Base-by-base conservation (phyloP, 2,888 invertebrate species). In the Sphecodes monilicornis region DNA sequence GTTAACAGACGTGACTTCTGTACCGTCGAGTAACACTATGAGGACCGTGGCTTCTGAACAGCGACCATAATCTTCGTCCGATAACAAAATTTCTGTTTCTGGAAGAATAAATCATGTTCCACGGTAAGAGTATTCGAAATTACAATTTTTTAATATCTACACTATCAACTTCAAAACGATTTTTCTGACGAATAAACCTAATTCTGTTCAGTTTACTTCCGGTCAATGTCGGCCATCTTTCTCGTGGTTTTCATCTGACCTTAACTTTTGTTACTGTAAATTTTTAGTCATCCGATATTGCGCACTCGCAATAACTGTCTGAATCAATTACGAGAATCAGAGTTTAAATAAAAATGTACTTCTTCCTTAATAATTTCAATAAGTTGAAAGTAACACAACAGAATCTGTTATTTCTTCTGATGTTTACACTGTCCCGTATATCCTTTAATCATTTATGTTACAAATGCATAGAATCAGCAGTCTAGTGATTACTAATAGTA, bases 1-100 rank as follows among this genome's bases (percentile, higher is more conserved):
- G 78, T 79, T 81, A 82, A 81, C 73, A 78, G 76, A 76, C 60
- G 43, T 50, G 68, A 85, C 26, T 74, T 32, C 57, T 46, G 69
- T 50, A 73, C 72, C 26, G 29, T 60, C 46, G 69, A 64, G 64
- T 57, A 74, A 71, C 60, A 66, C 4, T 36, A 29, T 13, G 39
- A 18, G 68, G 73, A 74, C 32, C n/a, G 39, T 74, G 77, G 64
- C 43, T 77, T 39, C 36, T 74, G 83, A 29, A 77, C 32, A 29
- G 29, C 29, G 60, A 60, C 29, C 29, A 29, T 11, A 13, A 29
- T 29, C 29, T 29, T 54, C n/a, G 50, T 54, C n/a, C 2, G n/a
- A 54, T 11, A 54, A 54, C 54, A 54, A n/a, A 43, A 16, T 18
- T 29, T 60, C 60, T 8, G 29, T 29, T 60, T 60, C 60, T 0